phyloP scores from a whole-genome alignment of 1,140 invertebrate genomes.

The Lethrus apterus region DNA sequence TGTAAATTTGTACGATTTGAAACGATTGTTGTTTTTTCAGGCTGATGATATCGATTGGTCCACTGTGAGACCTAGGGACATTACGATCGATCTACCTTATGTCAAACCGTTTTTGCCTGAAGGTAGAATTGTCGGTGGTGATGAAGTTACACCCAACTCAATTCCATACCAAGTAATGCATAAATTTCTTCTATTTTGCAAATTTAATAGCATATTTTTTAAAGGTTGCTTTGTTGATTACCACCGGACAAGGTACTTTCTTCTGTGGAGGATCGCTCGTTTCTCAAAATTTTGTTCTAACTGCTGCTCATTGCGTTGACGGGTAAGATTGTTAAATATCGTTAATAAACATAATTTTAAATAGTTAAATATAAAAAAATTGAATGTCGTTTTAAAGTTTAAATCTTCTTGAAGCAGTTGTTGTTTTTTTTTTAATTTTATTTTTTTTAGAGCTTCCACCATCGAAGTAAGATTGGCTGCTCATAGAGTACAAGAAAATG shows the following conservation, averaged over 20 bases:
- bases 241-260: constrained; percentile 23
- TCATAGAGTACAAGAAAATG: not conserved
- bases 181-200: too few species aligned
- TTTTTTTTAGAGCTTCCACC: not conserved
- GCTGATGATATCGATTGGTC: too few species aligned
- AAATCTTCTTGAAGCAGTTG: not conserved
- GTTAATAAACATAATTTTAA: not conserved
- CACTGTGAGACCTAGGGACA: too few species aligned
- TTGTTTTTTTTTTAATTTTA: not conserved
- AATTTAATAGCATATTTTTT: too few species aligned
- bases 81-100: too few species aligned
- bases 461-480: not conserved
- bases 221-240: constrained; percentile 21
- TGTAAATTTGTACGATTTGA: too few species aligned
- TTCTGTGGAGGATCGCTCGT: constrained; percentile 63
- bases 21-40: too few species aligned
- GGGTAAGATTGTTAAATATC: constrained; percentile 12
- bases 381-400: not conserved
- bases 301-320: constrained; percentile 53
- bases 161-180: constrained; percentile 42
- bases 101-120: too few species aligned
- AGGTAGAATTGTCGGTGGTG: constrained; percentile 38
- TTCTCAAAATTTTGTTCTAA: constrained; percentile 53
- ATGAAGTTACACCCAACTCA: constrained; percentile 33
- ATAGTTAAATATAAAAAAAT: not conserved